phyloP scores from a whole-genome alignment of 2,888 invertebrate species.

The Dione vanillae region DNA sequence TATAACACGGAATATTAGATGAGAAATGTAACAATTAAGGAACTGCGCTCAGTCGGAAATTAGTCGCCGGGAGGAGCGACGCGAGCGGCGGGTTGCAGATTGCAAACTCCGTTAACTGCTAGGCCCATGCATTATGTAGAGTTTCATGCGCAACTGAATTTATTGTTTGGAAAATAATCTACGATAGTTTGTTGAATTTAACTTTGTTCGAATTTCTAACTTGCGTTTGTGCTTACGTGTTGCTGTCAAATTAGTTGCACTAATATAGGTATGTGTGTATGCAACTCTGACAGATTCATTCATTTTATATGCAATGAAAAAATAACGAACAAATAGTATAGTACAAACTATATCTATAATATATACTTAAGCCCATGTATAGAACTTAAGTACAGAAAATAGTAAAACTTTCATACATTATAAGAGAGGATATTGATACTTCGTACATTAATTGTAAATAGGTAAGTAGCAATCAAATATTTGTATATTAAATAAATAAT shows the following conservation, averaged over 20 bases:
- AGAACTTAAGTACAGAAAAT: no score
- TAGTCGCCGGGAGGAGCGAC: constrained; percentile 69
- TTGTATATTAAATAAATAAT: not conserved
- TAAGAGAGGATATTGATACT: no score
- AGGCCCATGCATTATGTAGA: constrained; percentile 36
- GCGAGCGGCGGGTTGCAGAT: constrained; percentile 60
- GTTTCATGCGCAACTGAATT: constrained; percentile 41
- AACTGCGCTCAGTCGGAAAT: constrained; percentile 73
- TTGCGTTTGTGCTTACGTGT: constrained; percentile 17
- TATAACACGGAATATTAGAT: constrained; percentile 48
- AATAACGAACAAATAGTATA: no score
- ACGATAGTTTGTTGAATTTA: constrained; percentile 36
- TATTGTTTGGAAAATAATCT: constrained; percentile 45
- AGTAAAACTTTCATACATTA: no score
- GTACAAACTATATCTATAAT: no score
- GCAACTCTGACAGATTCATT: not conserved
- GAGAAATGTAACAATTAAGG: constrained; percentile 58
- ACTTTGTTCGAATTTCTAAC: constrained; percentile 29
- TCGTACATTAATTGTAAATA: not conserved
- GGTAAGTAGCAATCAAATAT: not conserved
- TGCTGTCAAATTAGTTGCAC: not conserved
- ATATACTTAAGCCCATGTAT: no score
- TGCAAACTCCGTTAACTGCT: constrained; percentile 51
- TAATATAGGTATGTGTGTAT: not conserved
- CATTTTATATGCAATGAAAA: not conserved